These are phyloP conservation scores for Harpegnathos saltator DNA, from an alignment of 1,140 invertebrate genomes.

Conservation along the genomic window DNA sequence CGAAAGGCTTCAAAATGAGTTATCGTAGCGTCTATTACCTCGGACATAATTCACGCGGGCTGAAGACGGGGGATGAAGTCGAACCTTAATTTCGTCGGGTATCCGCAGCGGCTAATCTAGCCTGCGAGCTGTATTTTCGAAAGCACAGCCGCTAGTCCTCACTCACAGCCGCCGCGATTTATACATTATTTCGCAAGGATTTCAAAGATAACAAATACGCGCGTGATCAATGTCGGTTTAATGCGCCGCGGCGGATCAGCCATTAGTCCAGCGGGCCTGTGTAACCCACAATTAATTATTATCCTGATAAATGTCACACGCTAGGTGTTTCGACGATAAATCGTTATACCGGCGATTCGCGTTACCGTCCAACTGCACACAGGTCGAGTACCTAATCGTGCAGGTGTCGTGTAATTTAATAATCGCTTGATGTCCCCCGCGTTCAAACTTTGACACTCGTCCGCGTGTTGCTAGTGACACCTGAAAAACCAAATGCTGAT, in stretches of 20 bases:
- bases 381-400: slow-evolving; percentile 59
- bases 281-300: slow-evolving; percentile 76
- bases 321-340: slow-evolving; percentile 59
- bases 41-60: neutral
- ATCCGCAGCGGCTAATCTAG: neutral
- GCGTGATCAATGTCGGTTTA: slow-evolving; percentile 65
- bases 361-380: slow-evolving; percentile 52
- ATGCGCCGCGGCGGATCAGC: slow-evolving; percentile 33
- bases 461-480: neutral
- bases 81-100: neutral
- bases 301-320: slow-evolving; percentile 73
- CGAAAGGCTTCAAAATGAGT: neutral
- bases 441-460: slow-evolving; percentile 28
- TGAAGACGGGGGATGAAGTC: neutral
- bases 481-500: slow-evolving; percentile 5
- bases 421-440: slow-evolving; percentile 26
- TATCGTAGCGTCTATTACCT: neutral
- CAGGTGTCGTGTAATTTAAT: slow-evolving; percentile 54
- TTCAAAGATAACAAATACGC: slow-evolving; percentile 27
- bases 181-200: neutral
- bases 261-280: slow-evolving; percentile 66
- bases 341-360: slow-evolving; percentile 55
- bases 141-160: neutral
- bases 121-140: neutral
- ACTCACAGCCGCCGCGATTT: neutral